These are phyloP conservation scores for Labroides dimidiatus DNA, from an alignment of 2,797 vertebrate genomes.

Conservation along the genomic window DNA sequence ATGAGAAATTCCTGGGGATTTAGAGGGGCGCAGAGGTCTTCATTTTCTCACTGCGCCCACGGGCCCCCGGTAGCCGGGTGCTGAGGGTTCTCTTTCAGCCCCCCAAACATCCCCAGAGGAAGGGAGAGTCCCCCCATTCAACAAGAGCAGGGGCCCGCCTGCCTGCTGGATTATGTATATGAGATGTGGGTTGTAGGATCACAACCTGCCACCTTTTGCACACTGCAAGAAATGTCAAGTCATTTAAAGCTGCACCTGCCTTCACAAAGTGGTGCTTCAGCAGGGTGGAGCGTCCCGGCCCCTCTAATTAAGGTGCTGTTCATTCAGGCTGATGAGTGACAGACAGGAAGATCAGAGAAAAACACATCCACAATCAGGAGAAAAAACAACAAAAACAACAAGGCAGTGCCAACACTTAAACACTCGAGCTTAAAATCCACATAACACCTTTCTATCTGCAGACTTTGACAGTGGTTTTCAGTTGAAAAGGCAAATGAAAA, in stretches of 20 bases:
- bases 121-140: conserved; percentile 71
- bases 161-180: conserved; percentile 83
- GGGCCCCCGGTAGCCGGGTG: conserved; percentile 73
- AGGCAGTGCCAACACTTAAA: neutral
- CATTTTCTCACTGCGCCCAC: conserved; percentile 88
- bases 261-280: conserved; percentile 33
- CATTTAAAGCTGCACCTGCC: conserved; percentile 76
- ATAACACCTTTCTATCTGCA: neutral
- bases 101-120: conserved; percentile 67
- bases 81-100: conserved; percentile 78
- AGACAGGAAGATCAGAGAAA: neutral
- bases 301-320: conserved; percentile 35
- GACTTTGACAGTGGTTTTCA: too few relatives aligned
- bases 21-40: conserved; percentile 88
- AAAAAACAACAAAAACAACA: neutral
- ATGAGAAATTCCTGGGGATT: conserved; percentile 89
- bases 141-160: conserved; percentile 64
- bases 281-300: conserved; percentile 30
- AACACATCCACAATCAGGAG: conserved; percentile 12
- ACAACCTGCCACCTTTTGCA: conserved; percentile 70
- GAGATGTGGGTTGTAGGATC: conserved; percentile 73
- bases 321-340: conserved; percentile 29
- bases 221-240: conserved; percentile 69
- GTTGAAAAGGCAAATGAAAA: too few relatives aligned
- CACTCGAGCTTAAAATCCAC: neutral